phyloP scores from a whole-genome alignment of 1,140 invertebrate species.

The Periplaneta americana region DNA sequence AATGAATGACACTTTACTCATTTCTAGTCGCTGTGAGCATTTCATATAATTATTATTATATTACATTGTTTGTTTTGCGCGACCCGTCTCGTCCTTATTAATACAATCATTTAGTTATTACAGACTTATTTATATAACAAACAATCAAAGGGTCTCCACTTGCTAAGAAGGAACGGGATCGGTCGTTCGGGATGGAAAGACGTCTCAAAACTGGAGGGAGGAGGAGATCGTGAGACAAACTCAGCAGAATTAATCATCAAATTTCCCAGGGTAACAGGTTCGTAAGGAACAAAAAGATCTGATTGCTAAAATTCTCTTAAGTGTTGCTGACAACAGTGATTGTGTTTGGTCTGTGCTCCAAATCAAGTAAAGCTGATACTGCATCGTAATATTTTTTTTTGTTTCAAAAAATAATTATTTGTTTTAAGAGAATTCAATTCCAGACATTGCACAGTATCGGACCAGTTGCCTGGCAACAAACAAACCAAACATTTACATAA shows the following conservation, averaged over 20 bases:
- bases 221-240: neutral
- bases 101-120: constrained; percentile 19
- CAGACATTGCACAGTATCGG: neutral
- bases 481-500: neutral
- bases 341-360: neutral
- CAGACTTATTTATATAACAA: constrained; percentile 18
- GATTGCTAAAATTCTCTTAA: neutral
- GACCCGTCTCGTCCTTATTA: constrained; percentile 19
- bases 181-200: neutral
- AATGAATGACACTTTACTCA: constrained; percentile 17
- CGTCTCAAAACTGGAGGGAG: neutral
- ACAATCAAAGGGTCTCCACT: neutral
- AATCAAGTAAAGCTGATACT: constrained; percentile 11
- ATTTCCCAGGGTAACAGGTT: neutral
- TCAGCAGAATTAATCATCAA: neutral
- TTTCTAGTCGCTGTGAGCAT: constrained; percentile 16
- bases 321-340: constrained; percentile 11
- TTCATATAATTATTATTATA: constrained; percentile 18
- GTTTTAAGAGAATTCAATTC: neutral
- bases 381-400: neutral
- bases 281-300: constrained; percentile 1
- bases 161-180: neutral
- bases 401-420: neutral
- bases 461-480: neutral
- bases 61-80: constrained; percentile 12